Evolutionary conservation across 2,797 vertebrate species (phyloP), one percentile per base, ranked within the genome.

Genomic region (Sarcophilus harrisii): DNA sequence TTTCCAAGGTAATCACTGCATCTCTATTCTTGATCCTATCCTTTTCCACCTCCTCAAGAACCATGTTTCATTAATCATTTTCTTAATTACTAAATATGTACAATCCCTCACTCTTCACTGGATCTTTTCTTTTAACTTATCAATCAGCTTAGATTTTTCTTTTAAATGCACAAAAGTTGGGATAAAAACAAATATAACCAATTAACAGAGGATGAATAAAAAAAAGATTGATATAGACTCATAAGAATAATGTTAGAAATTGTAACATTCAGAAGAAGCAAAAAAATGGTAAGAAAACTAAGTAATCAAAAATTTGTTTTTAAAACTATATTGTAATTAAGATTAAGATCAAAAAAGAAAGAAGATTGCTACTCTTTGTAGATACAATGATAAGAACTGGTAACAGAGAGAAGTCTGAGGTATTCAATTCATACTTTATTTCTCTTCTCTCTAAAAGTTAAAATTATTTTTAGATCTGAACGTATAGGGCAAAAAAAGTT

Each of bases 1-100:
- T 32, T 89, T 96, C 66, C 52, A 58, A 94, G 92, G 95, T 62
- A 91, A 89, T 45, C 94, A 21, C 58, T 66, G 38, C 30, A 58
- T 24, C 94, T 59, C 5, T 89, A 32, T 90, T 96, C 58, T 93
- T 87, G 57, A 91, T 66, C 9, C 55, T 58, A 55, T 91, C 2
- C 89, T 38, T 92, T 91, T 91, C 38, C 94, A 58, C 21, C 8
- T 93, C n/a, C 57, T 95, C 5, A 81, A 93, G 55, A 30, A 93
- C 90, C 27, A 57, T 90, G 95, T 90, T 92, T 0, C 91, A 57
- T 93, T 30, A 52, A 38, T 52, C 92, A 94, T 95, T 96, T 81
- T 55, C 38, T 91, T 90, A 58, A 30, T 55, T 87, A n/a, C 91
- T 81, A 45, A n/a, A 38, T 14, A 81, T 81, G n/a, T 27, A 12